phyloP scores from a whole-genome alignment of 2,797 vertebrate species.

The Allobates femoralis region DNA sequence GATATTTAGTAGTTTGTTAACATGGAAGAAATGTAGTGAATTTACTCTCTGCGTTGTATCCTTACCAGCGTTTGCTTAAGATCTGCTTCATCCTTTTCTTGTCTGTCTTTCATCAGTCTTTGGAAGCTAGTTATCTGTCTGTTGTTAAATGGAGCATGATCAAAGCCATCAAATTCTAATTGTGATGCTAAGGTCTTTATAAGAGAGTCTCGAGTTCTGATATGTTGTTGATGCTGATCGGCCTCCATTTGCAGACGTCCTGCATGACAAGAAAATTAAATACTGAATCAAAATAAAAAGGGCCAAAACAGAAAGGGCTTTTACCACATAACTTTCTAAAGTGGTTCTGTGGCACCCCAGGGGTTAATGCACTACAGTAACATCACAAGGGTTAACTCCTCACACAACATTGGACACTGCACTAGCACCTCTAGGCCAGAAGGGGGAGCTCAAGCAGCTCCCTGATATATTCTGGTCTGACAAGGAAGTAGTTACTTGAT shows the following conservation, averaged over 20 bases:
- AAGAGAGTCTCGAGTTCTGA: conserved; percentile 82
- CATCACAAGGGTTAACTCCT: too few relatives aligned
- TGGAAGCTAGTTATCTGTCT: conserved; percentile 87
- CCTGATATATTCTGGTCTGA: too few relatives aligned
- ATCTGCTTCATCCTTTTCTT: conserved; percentile 83
- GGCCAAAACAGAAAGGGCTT: too few relatives aligned
- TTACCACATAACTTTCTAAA: too few relatives aligned
- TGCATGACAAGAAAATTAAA: conserved; percentile 68
- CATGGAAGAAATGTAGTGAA: not conserved
- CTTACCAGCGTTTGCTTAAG: conserved; percentile 81
- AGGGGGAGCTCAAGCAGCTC: too few relatives aligned
- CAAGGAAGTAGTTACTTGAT: too few relatives aligned
- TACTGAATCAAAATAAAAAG: too few relatives aligned
- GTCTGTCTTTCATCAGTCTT: conserved; percentile 81
- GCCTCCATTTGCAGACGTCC: conserved; percentile 91
- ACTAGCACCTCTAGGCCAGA: too few relatives aligned
- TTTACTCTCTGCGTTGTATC: conserved; percentile 1
- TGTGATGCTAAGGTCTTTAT: conserved; percentile 84
- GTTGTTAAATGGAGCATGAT: conserved; percentile 83
- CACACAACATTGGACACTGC: too few relatives aligned
- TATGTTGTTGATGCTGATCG: conserved; percentile 86
- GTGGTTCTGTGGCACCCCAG: too few relatives aligned
- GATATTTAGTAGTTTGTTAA: not conserved
- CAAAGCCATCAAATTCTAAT: conserved; percentile 91
- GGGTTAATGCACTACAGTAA: too few relatives aligned